Evolutionary conservation across 2,888 invertebrate species (phyloP).

Genomic region (Scaptomyza tumidula): DNA sequence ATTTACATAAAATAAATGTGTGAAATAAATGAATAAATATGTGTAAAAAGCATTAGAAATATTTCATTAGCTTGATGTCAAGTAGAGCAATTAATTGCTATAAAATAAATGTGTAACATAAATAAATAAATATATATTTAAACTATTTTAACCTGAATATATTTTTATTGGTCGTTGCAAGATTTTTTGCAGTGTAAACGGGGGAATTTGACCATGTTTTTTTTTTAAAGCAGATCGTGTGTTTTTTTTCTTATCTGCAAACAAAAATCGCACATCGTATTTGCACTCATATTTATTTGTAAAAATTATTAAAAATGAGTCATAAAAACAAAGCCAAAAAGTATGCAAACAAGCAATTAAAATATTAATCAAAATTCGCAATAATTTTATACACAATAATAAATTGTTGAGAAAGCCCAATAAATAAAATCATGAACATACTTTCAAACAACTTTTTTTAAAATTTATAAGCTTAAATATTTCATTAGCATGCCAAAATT

Average conservation of each 20-base stretch:
- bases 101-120: too few relatives aligned
- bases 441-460: background rate
- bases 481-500: too few relatives aligned
- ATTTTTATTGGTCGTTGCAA: background rate
- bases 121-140: too few relatives aligned
- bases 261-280: conserved; percentile 11
- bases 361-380: conserved; percentile 1
- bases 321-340: conserved; percentile 35
- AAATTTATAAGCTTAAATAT: too few relatives aligned
- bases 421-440: background rate
- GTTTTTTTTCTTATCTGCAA: conserved; percentile 38
- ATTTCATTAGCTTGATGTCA: too few relatives aligned
- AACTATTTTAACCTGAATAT: too few relatives aligned
- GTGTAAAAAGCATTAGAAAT: too few relatives aligned
- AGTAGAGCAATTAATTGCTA: background rate
- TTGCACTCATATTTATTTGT: background rate
- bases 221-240: background rate
- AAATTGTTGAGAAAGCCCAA: too few relatives aligned
- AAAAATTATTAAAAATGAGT: conserved; percentile 2
- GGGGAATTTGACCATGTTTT: background rate
- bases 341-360: conserved; percentile 31
- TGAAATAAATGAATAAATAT: too few relatives aligned
- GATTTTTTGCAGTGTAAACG: conserved; percentile 13
- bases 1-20: background rate
- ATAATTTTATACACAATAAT: too few relatives aligned